Evolutionary conservation across 2,113 vertebrate species (phyloP), one percentile per base, ranked within the genome.

Genomic region (Ellobius talpinus): DNA sequence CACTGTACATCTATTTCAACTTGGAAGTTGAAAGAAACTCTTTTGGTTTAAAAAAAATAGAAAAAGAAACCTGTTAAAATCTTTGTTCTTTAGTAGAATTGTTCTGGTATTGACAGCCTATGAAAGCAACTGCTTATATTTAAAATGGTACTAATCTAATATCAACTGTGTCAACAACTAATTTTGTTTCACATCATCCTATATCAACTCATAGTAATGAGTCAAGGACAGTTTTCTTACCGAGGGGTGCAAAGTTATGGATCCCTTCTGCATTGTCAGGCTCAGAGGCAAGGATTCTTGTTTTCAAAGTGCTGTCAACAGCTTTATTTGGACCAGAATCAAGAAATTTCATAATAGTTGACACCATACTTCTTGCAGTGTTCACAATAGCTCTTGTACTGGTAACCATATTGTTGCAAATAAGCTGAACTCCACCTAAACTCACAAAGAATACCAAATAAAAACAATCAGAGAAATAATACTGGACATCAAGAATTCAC

Each of bases 331-430:
- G 99, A 55, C 99, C 99, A 33, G 99, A 99, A 96, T 99, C 99
- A 90, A 99, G 99, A 97, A 99, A 99, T 98, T 99, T 99, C 99
- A 99, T 99, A 97, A 99, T 99, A 91, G 99, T 99, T 42, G 99
- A 99, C 91, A 99, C 99, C 99, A 99, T 99, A 97, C 99, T 99
- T 98, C 99, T 99, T 14, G 99, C 99, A 52, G 99, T 99, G 98
- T 99, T 99, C 95, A 99, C 99, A 90, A 99, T 99, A 97, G 99
- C 99, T 98, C 99, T 99, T 45, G 99, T 99, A 98, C 99, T 99
- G 1, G 99, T 99, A 97, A 99, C 99, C 99, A 99, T 99, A 98
- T 99, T 99, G 98, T 99, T 99, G 97, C 99, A 99, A 98, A 99
- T 99, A 61, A 99, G 99, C 96, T 99, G 99, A 93, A 99, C 99